These are phyloP conservation scores for Amyelois transitella DNA, from an alignment of 1,140 invertebrate genomes.

Conservation along the genomic window DNA sequence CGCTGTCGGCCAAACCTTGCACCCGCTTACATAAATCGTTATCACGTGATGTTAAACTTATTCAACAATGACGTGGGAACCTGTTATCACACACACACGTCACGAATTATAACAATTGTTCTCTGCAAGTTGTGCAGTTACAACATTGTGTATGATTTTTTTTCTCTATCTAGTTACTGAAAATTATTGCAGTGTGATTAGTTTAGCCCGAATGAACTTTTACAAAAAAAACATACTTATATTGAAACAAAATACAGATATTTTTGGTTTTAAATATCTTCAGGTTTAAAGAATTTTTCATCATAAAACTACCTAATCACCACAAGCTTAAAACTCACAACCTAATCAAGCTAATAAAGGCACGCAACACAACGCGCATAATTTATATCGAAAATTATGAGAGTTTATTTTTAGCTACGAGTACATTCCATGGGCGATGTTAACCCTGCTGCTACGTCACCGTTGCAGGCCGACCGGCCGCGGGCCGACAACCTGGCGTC, in stretches of 20 bases:
- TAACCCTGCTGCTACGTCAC: constrained; percentile 50
- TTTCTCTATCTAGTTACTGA: no score
- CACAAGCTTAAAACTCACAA: no score
- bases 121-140: neutral
- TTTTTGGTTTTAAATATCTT: no score
- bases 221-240: no score
- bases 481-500: constrained; percentile 65
- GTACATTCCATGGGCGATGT: constrained; percentile 11
- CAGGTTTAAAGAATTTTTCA: no score
- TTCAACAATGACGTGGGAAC: neutral
- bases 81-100: neutral
- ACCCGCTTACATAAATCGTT: neutral
- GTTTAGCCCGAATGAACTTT: no score
- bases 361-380: neutral
- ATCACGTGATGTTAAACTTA: neutral
- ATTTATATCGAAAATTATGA: neutral
- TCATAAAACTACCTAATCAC: no score
- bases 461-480: constrained; percentile 48
- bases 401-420: neutral
- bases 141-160: neutral
- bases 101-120: neutral
- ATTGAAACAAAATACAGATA: no score
- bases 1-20: no score
- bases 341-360: neutral
- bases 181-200: no score